A percentile compares a stretch with the other conserved stretches of the same genome.
phyloP scores from a whole-genome alignment of 2,113 vertebrate genomes.

The Sclerurus mexicanus region DNA sequence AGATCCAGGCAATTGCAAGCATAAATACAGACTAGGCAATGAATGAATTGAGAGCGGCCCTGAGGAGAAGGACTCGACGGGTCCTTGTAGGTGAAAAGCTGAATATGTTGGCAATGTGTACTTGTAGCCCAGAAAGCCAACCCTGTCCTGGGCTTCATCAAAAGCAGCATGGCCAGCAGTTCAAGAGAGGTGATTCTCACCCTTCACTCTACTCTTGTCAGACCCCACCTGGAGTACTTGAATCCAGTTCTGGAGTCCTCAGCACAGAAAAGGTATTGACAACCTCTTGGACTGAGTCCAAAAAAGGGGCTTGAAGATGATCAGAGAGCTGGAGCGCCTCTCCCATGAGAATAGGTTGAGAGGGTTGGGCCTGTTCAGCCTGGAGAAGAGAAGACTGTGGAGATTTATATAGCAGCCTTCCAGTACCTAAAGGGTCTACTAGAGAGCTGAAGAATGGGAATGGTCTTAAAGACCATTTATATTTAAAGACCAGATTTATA shows the following conservation, averaged over 20 bases:
- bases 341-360: not conserved
- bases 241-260: not conserved
- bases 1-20: not conserved
- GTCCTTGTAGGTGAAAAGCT: not conserved
- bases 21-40: not conserved
- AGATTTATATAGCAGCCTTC: not conserved
- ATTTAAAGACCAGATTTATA: not conserved
- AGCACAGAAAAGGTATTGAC: not conserved
- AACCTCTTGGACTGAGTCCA: accelerated
- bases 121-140: not conserved
- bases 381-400: not conserved
- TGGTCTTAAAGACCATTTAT: not conserved
- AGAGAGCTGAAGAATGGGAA: not conserved
- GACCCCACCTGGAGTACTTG: not conserved
- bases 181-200: not conserved
- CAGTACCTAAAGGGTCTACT: too few relatives aligned
- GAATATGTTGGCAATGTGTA: not conserved
- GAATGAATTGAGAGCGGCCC: not conserved
- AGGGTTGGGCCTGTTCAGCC: not conserved
- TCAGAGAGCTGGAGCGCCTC: not conserved
- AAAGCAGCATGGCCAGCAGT: not conserved
- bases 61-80: not conserved
- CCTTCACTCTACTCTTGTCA: not conserved
- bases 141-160: not conserved
- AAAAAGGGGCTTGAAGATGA: not conserved